Conservation (phyloP, 2,113 vertebrate genomes). For the Epinephelus cyanopodus region DNA sequence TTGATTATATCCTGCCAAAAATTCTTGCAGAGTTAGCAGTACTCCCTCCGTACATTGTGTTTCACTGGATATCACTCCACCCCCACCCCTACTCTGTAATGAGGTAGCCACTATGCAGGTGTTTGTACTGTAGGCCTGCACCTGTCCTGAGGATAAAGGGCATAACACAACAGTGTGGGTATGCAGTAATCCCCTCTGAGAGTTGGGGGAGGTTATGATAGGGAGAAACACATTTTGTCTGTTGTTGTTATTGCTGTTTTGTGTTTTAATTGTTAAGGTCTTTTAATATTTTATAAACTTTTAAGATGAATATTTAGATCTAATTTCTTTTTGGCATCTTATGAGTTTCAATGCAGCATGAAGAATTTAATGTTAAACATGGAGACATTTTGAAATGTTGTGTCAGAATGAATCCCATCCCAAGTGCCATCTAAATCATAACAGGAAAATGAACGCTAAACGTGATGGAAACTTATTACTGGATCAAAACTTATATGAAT, state of each 20-base stretch:
- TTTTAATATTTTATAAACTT: neutral
- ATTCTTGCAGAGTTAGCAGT: neutral
- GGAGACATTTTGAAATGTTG: too few relatives aligned
- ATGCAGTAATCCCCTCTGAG: conserved; percentile 10
- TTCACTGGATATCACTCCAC: neutral
- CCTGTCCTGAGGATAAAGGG: conserved; percentile 23
- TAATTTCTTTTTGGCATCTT: neutral
- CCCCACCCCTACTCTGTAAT: neutral
- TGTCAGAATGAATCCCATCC: too few relatives aligned
- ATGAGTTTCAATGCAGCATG: neutral
- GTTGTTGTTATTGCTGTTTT: too few relatives aligned
- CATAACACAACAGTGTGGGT: conserved; percentile 5
- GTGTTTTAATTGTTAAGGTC: too few relatives aligned
- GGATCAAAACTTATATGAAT: too few relatives aligned
- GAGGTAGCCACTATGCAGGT: conserved; percentile 22
- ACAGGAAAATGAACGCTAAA: too few relatives aligned
- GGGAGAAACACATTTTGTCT: neutral
- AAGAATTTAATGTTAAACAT: neutral
- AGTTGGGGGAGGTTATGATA: neutral
- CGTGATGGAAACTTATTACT: too few relatives aligned
- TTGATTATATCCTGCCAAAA: neutral
- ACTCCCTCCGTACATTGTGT: neutral
- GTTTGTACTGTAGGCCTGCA: conserved; percentile 3
- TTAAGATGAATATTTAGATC: neutral
- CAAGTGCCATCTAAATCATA: too few relatives aligned